Evolutionary conservation across 2,797 vertebrate genomes (phyloP), one percentile per base, ranked within the genome.

Genomic region (Adelosebastes latens): DNA sequence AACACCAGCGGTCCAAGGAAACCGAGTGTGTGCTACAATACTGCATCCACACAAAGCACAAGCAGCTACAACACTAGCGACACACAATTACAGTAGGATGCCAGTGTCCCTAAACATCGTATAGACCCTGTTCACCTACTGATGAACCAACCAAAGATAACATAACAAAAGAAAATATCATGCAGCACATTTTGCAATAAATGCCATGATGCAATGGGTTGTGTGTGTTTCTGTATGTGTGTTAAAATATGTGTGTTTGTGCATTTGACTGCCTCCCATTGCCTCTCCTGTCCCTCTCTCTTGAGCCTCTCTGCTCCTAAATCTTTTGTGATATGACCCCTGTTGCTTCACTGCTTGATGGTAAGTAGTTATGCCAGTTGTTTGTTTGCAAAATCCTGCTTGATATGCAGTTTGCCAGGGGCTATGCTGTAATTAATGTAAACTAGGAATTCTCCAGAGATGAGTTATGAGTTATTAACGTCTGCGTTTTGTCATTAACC

Each of bases 371-470:
- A 88, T 94, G 94, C 90, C 92, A 94, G 91, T 95, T 95, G 93
- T 95, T 95, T 95, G 92, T 95, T 95, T 95, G 92, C 87, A 92
- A 90, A 94, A 92, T 95, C 90, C 92, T 92, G 91, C 94, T 95
- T 94, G 90, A 94, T 94, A 93, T 95, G 92, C 94, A 90, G 82
- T 93, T 94, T 93, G 95, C 96, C 95, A 90, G 92, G 86, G 95
- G 96, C 95, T 94, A 82, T 61, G 79, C 88, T 93, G 92, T 96
- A 96, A 97, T 96, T 96, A 96, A 96, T 95, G 94, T 95, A 96
- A 96, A 96, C 92, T 83, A 82, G 86, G 79, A 89, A 86, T 93
- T 90, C 95, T 94, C 91, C 71, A 39, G 94, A 94, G 94, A 94
- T 82, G 87, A 84, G 74, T 93, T 96, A 92, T 91, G 87, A 93